phyloP scores from a whole-genome alignment of 2,113 vertebrate genomes.

The Colistium nudipinnis region DNA sequence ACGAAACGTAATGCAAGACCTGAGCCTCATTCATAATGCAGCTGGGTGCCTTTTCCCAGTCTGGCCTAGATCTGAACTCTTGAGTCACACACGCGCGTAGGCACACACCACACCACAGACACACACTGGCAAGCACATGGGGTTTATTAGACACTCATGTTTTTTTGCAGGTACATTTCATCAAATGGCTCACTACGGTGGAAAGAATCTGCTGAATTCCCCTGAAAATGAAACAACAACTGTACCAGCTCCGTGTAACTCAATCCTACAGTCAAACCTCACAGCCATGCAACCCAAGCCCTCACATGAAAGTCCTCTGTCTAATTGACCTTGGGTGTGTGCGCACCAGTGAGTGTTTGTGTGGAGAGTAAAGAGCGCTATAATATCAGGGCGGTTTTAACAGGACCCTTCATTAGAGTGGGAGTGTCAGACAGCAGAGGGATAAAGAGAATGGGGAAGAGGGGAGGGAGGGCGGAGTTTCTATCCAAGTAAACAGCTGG shows the following conservation, averaged over 20 bases:
- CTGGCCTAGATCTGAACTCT: constrained; percentile 49
- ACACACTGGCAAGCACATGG: background rate
- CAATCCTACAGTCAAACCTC: constrained; percentile 38
- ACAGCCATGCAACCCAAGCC: constrained; percentile 59
- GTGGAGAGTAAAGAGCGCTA: constrained; percentile 49
- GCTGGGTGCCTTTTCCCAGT: constrained; percentile 53
- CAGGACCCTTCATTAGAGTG: constrained; percentile 67
- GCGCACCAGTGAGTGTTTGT: constrained; percentile 30
- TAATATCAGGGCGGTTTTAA: constrained; percentile 72
- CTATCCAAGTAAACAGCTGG: constrained; percentile 65
- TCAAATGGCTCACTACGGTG: constrained; percentile 1
- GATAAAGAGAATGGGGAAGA: constrained; percentile 32
- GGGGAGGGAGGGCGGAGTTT: constrained; percentile 47
- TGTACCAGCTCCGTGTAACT: constrained; percentile 45
- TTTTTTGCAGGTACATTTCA: constrained; percentile 24
- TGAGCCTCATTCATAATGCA: constrained; percentile 79
- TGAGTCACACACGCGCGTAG: constrained; percentile 17
- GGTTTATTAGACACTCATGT: constrained; percentile 2
- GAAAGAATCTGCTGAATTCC: constrained; percentile 10
- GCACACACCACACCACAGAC: background rate
- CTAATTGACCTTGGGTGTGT: constrained; percentile 75
- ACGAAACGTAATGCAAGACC: constrained; percentile 69
- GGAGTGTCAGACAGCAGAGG: constrained; percentile 59
- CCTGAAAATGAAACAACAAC: background rate
- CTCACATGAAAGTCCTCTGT: constrained; percentile 71